Percentiles rank a stretch among this genome's conserved stretches.
These are phyloP conservation scores for Molanna angustata DNA, from an alignment of 2,888 invertebrate species.

Conservation along the genomic window DNA sequence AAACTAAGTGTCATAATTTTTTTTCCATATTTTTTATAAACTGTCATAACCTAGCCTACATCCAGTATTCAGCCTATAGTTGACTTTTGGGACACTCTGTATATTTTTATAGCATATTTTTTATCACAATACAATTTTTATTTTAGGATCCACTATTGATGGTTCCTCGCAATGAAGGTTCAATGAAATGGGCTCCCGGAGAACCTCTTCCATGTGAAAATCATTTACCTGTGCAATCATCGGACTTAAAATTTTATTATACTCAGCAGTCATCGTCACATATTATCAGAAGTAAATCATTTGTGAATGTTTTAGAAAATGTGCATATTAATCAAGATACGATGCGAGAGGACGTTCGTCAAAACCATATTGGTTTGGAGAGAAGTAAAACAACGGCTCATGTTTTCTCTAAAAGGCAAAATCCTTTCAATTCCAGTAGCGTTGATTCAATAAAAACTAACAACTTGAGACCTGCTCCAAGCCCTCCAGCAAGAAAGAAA, in stretches of 20 bases:
- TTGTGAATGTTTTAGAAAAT: not conserved
- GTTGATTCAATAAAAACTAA: conserved; percentile 43
- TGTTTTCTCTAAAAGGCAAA: conserved; percentile 34
- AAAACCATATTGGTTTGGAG: conserved; percentile 41
- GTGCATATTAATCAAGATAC: not conserved
- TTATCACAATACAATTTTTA: too few relatives aligned
- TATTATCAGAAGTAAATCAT: conserved; percentile 35
- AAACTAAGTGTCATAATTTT: too few relatives aligned
- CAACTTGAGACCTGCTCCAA: conserved; percentile 48
- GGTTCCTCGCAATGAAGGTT: conserved; percentile 61
- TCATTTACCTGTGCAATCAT: conserved; percentile 39
- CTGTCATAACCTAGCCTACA: too few relatives aligned
- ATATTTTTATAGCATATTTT: too few relatives aligned
- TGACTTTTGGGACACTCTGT: too few relatives aligned
- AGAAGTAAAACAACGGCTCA: conserved; percentile 49
- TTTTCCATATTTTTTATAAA: too few relatives aligned
- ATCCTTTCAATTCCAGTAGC: conserved; percentile 41
- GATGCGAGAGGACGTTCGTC: conserved; percentile 34
- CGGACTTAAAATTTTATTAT: not conserved
- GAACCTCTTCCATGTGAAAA: conserved; percentile 44
- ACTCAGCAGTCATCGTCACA: conserved; percentile 47
- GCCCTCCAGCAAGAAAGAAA: conserved; percentile 49
- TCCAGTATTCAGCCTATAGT: too few relatives aligned
- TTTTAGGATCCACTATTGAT: conserved; percentile 58
- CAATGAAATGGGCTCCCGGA: conserved; percentile 50